Percentiles rank a stretch among this genome's conserved stretches.
These are phyloP conservation scores for Bombyx huttoni DNA, from an alignment of 2,888 invertebrate genomes.

Conservation along the genomic window DNA sequence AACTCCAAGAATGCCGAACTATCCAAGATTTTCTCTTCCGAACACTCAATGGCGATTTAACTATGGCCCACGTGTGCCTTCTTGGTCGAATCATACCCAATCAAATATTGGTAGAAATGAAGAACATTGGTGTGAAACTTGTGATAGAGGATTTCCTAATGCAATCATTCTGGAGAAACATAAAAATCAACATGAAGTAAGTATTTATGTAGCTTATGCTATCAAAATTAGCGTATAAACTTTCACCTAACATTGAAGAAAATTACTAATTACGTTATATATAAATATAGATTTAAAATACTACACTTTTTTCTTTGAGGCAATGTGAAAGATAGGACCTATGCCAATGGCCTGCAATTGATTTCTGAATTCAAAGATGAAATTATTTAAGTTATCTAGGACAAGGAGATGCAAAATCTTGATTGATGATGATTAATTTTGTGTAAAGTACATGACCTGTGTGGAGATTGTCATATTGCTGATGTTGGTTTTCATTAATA, in stretches of 20 bases:
- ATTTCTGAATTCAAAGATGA: too few relatives aligned
- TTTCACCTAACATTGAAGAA: background rate
- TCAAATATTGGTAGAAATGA: constrained; percentile 9
- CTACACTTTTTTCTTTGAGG: too few relatives aligned
- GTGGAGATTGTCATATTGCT: too few relatives aligned
- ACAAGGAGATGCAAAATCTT: too few relatives aligned
- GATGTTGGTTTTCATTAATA: too few relatives aligned
- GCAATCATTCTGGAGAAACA: constrained; percentile 76
- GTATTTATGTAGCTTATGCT: background rate
- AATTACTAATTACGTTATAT: background rate
- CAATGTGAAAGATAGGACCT: too few relatives aligned
- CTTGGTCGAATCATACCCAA: background rate
- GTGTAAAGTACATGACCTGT: too few relatives aligned
- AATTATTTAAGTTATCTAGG: too few relatives aligned
- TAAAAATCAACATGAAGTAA: constrained; percentile 77
- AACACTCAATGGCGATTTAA: constrained; percentile 17
- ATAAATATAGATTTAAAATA: too few relatives aligned
- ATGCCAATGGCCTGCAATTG: too few relatives aligned
- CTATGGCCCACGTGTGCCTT: constrained; percentile 8
- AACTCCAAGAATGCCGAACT: constrained; percentile 10
- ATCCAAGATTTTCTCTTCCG: constrained; percentile 11
- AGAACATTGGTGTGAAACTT: constrained; percentile 81
- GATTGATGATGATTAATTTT: too few relatives aligned
- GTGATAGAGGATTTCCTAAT: constrained; percentile 81
- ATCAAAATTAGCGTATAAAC: background rate